Evolutionary conservation across 2,113 vertebrate genomes (phyloP), one percentile per base, ranked within the genome.

Genomic region (Neolamprologus hecqui): DNA sequence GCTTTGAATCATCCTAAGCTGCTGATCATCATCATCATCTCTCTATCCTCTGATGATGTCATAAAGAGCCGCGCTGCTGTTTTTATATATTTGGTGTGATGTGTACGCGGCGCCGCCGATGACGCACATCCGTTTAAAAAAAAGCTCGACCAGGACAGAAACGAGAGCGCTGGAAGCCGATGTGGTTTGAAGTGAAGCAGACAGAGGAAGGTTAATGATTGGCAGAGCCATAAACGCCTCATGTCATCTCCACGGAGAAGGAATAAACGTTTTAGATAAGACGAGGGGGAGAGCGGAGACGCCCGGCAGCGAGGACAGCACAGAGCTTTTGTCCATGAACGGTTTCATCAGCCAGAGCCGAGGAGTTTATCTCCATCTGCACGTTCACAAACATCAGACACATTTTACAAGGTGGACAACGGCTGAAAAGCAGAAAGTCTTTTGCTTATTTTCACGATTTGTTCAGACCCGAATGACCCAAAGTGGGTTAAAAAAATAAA

Each of bases 51-150:
- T 40, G 11, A 0, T 23, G 65, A 0, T 2, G 19, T 21, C 6
- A 0, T 40, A 68, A 68, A 70, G 7, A 70, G 63, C 0, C 1
- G 0, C 6, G 0, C 2, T 45, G 37, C 37, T 70, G 12, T 0
- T 42, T 4, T 23, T 42, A n/a, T 1, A 9, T 42, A 9, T 42
- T 23, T 70, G n/a, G 12, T 23, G 65, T 15, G 37, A 23, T 0
- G 7, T 23, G 12, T 14, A 23, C 1, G 6, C 1, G 21, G 35
- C 12, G 3, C 37, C 12, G 0, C 37, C 37, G 12, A 21, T 9
- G 19, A 68, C 19, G 2, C 57, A 60, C 57, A 1, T 4, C 57
- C 3, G 0, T 58, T 31, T 58, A 37, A 21, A 23, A 9, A 9
- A 9, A 42, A 42, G 37, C 65, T 70, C 3, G 5, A 15, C 26